Evolutionary conservation across 1,140 invertebrate species (phyloP).

Genomic region (Zaprionus ornatus): DNA sequence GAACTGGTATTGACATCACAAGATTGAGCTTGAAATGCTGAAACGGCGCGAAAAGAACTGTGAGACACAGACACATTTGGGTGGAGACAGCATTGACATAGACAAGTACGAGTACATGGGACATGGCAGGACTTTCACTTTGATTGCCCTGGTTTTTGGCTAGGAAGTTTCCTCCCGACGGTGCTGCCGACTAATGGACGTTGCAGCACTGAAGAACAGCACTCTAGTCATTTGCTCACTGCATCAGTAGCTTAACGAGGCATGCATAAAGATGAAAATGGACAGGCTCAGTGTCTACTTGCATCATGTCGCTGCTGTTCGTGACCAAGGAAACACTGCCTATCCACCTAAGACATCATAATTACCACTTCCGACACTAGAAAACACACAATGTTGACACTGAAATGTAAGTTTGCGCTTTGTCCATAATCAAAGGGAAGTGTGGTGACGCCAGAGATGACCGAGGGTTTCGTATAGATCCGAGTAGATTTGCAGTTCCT

Average conservation of each 20-base stretch:
- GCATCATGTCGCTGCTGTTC: neutral
- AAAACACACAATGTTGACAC: neutral
- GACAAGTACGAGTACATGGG: constrained; percentile 4
- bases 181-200: constrained; percentile 2
- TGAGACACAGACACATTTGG: neutral
- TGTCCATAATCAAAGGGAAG: neutral
- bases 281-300: neutral
- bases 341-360: neutral
- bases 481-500: neutral
- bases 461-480: neutral
- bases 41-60: neutral
- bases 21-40: neutral
- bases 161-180: neutral
- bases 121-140: constrained; percentile 26
- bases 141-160: constrained; percentile 15
- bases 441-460: too few species aligned
- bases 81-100: neutral
- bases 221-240: neutral
- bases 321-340: neutral
- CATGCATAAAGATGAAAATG: neutral
- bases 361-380: neutral
- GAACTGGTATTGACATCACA: neutral
- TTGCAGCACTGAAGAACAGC: neutral
- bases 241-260: constrained; percentile 4
- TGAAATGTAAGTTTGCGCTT: neutral